Conservation (phyloP, 1,140 invertebrate species). For the Neodiprion fabricii region DNA sequence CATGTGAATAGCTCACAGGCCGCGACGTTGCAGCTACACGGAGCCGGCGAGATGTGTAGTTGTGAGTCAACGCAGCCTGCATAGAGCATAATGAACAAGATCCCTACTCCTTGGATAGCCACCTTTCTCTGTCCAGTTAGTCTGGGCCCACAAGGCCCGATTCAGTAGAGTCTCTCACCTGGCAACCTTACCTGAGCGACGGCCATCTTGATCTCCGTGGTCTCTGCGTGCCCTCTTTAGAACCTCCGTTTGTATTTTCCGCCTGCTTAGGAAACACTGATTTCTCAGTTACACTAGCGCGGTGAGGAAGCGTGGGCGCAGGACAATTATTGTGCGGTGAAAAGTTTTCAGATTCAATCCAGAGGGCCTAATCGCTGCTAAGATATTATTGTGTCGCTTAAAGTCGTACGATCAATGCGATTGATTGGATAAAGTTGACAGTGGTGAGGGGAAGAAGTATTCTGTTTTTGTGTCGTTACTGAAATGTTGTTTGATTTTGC, state of each 20-base stretch:
- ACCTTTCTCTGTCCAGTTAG: constrained; percentile 23
- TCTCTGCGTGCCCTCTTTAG: constrained; percentile 33
- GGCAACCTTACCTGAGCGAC: constrained; percentile 33
- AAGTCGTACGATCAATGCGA: background rate
- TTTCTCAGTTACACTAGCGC: constrained; percentile 25
- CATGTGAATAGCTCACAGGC: no score
- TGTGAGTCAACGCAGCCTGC: no score
- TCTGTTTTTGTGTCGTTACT: background rate
- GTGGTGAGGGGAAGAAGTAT: no score
- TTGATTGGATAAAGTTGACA: background rate
- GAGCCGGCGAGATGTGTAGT: no score
- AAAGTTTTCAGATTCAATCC: background rate
- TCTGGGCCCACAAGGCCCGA: constrained; percentile 15
- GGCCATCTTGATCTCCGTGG: constrained; percentile 38
- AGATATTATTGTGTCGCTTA: background rate
- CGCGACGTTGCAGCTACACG: no score
- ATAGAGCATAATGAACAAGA: background rate
- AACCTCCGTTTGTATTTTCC: constrained; percentile 29
- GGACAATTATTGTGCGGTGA: background rate
- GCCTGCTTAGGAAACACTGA: constrained; percentile 14
- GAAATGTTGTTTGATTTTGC: background rate
- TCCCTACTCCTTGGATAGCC: background rate
- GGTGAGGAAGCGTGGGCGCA: constrained; percentile 26
- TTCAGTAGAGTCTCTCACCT: constrained; percentile 30
- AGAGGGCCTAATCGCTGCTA: constrained; percentile 10